Conservation (phyloP, 2,113 vertebrate species). For the Mungos mungo region DNA sequence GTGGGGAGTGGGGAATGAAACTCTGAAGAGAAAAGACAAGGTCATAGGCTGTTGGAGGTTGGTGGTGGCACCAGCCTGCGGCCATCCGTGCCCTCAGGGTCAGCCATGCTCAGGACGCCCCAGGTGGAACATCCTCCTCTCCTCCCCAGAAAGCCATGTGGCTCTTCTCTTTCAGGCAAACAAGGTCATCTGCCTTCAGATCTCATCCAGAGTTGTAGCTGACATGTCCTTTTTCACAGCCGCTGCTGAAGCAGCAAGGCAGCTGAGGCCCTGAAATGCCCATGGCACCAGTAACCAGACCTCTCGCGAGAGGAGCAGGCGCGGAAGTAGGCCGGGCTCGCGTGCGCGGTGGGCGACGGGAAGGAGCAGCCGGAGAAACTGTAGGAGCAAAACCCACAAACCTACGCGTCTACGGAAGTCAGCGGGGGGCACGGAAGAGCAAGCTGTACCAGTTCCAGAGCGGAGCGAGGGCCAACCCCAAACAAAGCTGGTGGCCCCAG, state of each 20-base stretch:
- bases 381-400: not conserved
- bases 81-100: not conserved
- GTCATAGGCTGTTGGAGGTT: no score
- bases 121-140: not conserved
- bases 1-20: not conserved
- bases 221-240: not conserved
- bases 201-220: not conserved
- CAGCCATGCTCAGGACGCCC: not conserved
- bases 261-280: not conserved
- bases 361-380: not conserved
- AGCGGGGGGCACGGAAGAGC: not conserved
- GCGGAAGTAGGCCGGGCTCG: not conserved
- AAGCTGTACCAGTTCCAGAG: not conserved
- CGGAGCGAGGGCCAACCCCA: fast-evolving
- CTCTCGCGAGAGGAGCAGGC: not conserved
- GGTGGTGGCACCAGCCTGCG: not conserved
- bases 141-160: not conserved
- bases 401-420: not conserved
- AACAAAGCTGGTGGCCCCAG: not conserved
- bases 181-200: conserved; percentile 12
- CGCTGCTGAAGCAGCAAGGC: not conserved
- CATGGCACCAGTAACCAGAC: not conserved
- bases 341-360: not conserved
- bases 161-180: conserved; percentile 24
- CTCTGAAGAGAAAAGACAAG: not conserved